Base-by-base conservation (phyloP, 2,113 vertebrate species). In the Lycaon pictus region DNA sequence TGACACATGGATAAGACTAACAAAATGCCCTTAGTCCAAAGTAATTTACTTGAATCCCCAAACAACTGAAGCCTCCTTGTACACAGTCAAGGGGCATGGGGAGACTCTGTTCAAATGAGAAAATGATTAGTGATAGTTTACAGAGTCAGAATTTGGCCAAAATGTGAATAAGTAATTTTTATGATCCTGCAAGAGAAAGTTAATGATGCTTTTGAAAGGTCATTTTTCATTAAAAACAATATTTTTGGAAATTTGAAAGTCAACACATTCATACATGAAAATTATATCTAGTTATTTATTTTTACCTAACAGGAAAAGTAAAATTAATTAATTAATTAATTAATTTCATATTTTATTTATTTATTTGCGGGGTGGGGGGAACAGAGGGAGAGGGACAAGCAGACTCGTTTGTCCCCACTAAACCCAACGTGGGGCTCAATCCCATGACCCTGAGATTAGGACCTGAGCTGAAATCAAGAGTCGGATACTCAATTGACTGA, bases 21-120 rank as follows among this genome's bases (percentile, higher is more conserved):
- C 2, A n/a, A 25, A 85, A 25, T 0, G 0, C 3, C 11, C 15
- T 3, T 27, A 90, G 23, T 83, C 15, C 29, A 20, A 82, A 72
- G 43, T 13, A 7, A 8, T 5, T 35, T 17, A n/a, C 5, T 1
- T 0, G 6, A 37, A 27, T 43, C 3, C n/a, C 10, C 7, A 1
- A 2, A 19, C 8, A 15, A 9, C 6, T 3, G 17, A 62, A 20
- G 22, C 29, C 71, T 87, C 17, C 43, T 80, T 29, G 5, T 3
- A 62, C 11, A 90, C 12, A 32, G 16, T 35, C 58, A 37, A 58
- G 27, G 23, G 11, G 51, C 16, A 16, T 8, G 16, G 11, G 27
- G 20, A 89, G n/a, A 43, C n/a, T 27, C 65, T 1, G 5, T 19
- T 77, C n/a, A 69, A n/a, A 77, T 58, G 67, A n/a, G 29, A 56